Base-by-base conservation (phyloP, 2,113 vertebrate species). In the Passerina amoena region DNA sequence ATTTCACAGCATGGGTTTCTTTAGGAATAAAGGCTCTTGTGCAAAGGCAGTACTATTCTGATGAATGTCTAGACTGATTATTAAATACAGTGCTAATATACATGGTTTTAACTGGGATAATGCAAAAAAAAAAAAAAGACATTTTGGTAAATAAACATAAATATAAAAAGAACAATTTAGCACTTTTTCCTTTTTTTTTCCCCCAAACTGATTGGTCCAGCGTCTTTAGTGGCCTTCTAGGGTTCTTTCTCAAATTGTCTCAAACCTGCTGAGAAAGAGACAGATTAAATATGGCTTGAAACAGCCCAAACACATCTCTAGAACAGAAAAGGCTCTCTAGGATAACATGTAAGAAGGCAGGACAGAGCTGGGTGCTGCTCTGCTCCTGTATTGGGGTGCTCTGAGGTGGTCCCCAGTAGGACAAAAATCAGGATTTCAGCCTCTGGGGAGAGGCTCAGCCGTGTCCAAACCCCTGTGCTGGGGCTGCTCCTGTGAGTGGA, bases 1-100 rank as follows among this genome's bases (percentile, higher is more conserved):
- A 98, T 98, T 99, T 99, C 98, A 99, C 99, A 99, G 99, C 98
- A 99, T 98, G 98, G 97, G 95, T 98, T 98, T 97, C 97, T 98
- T 97, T 97, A 97, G 96, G 97, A 98, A 98, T 92, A 97, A 95
- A 98, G 97, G 97, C 95, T 98, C 97, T 97, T 97, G 98, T 99
- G 98, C 98, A 98, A 99, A 98, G 98, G 98, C 97, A 98, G 96
- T 97, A 98, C 98, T 98, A 97, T 97, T 96, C 97, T 94, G 98
- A 97, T 97, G 98, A 98, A 98, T 97, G 97, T 96, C 97, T 97
- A 98, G 97, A 96, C 95, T 98, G 98, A 97, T 97, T 98, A 98
- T 98, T 98, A 97, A 98, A 98, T 98, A 99, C 98, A 98, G 98
- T 98, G 98, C 98, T 98, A 97, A 99, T 98, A 98, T 98, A 98